Base-by-base conservation (phyloP, 2,888 invertebrate genomes). In the Sthenelais limicola region DNA sequence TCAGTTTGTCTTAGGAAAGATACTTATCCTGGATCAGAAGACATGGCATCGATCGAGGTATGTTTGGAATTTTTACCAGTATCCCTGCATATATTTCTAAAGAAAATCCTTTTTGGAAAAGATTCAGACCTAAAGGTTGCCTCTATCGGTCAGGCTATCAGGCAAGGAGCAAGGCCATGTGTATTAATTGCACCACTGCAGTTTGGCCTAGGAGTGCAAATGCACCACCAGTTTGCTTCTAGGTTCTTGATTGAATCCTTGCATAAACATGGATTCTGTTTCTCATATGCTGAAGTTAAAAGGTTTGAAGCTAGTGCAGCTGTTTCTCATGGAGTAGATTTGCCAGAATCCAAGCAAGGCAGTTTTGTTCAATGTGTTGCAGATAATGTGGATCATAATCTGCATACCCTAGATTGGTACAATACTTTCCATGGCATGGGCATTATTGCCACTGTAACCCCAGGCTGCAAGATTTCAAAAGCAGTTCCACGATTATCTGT, bases 161-260 rank as follows among this genome's bases (percentile, higher is more conserved):
- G 77, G 52, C 79, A 79, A 51, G 76, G 79, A 24, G 43, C 72
- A 18, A 54, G 78, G 28, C 80, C 81, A 43, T 66, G 76, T 47
- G 48, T 58, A 3, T 24, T 80, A 2, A 32, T 81, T 26, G 71
- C 80, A 21, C 80, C 80, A 32, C 52, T 81, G 5, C 79, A 79
- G 66, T 7, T 81, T 7, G 80, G 78, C 3, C 69, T 81, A 2
- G 79, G 72, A 21, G 72, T 81, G 0, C 80, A 80, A 67, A 15
- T 81, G 32, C 80, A 80, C 54, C 78, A 80, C 43, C 77, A 74
- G 18, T 80, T 73, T 73, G 72, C 58, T 18, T 81, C 81, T 12
- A 75, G 68, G 35, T 79, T 73, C 72, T 73, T 80, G 7, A 71
- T 81, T 26, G 82, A 82, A 51, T 72, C 76, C 1, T 71, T 81